Conservation (phyloP, 2,797 vertebrate genomes). For the Anas capensis region DNA sequence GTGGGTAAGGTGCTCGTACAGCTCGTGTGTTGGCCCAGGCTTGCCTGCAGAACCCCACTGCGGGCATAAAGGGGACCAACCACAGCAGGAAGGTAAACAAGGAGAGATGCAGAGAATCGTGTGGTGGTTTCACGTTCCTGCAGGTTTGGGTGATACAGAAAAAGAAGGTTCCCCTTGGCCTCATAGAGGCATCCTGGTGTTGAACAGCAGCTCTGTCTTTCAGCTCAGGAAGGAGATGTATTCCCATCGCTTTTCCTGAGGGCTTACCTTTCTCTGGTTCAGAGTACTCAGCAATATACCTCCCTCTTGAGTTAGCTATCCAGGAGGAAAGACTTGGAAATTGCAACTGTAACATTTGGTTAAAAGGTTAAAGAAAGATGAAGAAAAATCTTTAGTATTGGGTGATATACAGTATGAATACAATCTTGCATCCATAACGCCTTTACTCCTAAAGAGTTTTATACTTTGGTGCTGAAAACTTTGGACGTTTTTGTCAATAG, state of each 20-base stretch:
- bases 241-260: background rate
- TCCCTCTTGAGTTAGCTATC: background rate
- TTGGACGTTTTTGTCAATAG: background rate
- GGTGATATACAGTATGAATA: background rate
- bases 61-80: background rate
- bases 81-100: background rate
- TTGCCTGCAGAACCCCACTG: background rate
- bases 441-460: background rate
- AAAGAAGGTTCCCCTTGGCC: background rate
- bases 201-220: background rate
- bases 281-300: background rate
- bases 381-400: rapidly evolving
- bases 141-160: background rate
- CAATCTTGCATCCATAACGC: background rate
- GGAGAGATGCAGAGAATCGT: background rate
- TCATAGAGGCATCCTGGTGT: background rate
- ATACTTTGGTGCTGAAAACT: background rate
- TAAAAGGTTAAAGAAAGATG: background rate
- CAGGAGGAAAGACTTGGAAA: background rate
- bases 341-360: background rate
- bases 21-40: background rate
- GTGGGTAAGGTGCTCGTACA: background rate
- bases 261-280: background rate
- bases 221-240: background rate
- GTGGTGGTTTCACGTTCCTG: background rate